Evolutionary conservation across 1,140 invertebrate genomes (phyloP), one percentile per base, ranked within the genome.

Genomic region (Papilio xuthus): DNA sequence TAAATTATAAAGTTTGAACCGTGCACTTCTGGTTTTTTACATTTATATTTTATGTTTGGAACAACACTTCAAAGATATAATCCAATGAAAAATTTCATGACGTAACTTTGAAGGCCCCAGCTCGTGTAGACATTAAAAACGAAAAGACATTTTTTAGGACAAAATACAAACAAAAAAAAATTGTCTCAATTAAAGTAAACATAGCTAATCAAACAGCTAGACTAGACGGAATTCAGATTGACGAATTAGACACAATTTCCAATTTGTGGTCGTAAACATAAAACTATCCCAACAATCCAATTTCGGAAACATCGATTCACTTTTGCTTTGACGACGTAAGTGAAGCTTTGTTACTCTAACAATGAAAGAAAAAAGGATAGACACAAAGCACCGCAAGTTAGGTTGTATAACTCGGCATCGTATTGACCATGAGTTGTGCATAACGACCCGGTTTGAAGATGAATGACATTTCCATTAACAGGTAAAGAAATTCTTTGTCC

Each of bases 381-480:
- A 67, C 12, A 28, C 23, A 67, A 67, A 67, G 26, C 13, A 28
- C 26, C 26, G 12, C 13, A 15, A 32, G 12, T 15, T 26, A 13
- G 6, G 26, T 67, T 32, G 13, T 32, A 10, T 67, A 67, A 26
- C 20, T 60, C 56, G 10, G 56, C 0, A 60, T 26, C 3, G 56
- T 4, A 60, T 60, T 13, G 56, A 67, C 60, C 26, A 67, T 26
- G 60, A 67, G 26, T 32, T 67, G 26, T 76, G 67, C 78, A 78
- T 50, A 80, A 79, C 60, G 53, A 77, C 81, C 18, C 4, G 37
- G 20, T 26, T 42, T 73, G 18, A 47, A n/a, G 42, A 73, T 50
- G n/a, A 50, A 73, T 42, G 23, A 50, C 13, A 73, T 73, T 50
- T 73, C 41, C 71, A 47, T 47, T 47, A 73, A 73, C n/a, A 6